Evolutionary conservation across 2,113 vertebrate species (phyloP), one percentile per base, ranked within the genome.

Genomic region (Bombycilla garrulus): DNA sequence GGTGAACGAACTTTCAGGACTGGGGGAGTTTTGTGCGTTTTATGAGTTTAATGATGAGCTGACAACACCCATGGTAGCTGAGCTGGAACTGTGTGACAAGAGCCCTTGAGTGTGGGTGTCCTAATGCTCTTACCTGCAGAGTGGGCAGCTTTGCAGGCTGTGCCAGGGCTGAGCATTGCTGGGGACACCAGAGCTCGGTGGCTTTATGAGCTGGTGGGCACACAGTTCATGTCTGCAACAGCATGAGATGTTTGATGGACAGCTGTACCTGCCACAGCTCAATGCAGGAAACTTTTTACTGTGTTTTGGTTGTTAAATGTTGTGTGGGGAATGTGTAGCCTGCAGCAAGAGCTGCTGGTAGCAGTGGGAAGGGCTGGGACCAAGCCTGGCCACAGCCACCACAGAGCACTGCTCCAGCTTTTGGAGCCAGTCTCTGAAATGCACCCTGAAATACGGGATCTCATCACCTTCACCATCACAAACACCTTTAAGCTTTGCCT

Each of bases 171-270:
- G 28, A 47, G 66, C 23, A 11, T 24, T 7, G 0, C 4, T 21
- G 19, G 2, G 6, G 45, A 3, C 5, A 0, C 60, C 0, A 0
- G 48, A 40, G 28, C 62, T n/a, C 57, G 0, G 0, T 54, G 73
- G 64, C 21, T 86, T 62, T 67, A 4, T 25, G 62, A 81, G 62
- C 53, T 9, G 5, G 7, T n/a, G 57, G 80, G 51, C 56, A 45
- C 18, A 1, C 3, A 7, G 53, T 12, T 54, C 4, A 0, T 3
- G 4, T 45, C 28, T 60, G 76, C 38, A 47, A 48, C 74, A 26
- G 2, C 24, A 40, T 3, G 4, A 20, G 35, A 3, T 28, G 78
- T 29, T 67, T 26, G 80, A 29, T 67, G 53, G 88, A 10, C 5
- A 25, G 56, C 88, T 79, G 16, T 81, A 22, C 23, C 50, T 81